phyloP scores from a whole-genome alignment of 2,888 invertebrate species.

The Netelia fuscicornis region DNA sequence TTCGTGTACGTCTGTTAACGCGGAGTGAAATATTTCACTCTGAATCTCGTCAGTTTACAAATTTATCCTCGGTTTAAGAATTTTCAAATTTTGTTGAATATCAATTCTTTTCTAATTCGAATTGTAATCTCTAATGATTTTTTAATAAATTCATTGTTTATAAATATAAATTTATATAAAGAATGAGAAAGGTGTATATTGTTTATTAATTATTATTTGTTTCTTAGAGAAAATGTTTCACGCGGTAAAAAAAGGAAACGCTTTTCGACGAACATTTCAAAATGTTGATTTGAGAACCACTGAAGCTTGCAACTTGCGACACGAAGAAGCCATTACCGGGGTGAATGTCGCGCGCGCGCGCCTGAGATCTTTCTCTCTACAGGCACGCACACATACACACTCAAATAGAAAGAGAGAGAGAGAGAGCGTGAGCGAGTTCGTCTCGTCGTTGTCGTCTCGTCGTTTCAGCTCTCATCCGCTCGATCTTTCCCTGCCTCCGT shows the following conservation, averaged over 20 bases:
- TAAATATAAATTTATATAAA: too few relatives aligned
- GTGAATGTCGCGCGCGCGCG: slow-evolving; percentile 42
- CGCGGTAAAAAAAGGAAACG: background rate
- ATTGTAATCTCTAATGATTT: too few relatives aligned
- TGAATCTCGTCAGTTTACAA: too few relatives aligned
- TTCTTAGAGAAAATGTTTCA: too few relatives aligned
- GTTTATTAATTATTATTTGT: too few relatives aligned
- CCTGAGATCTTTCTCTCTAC: slow-evolving; percentile 54
- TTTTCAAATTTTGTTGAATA: too few relatives aligned
- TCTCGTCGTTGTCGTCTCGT: slow-evolving; percentile 55
- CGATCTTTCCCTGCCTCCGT: slow-evolving; percentile 64
- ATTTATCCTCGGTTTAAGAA: too few relatives aligned
- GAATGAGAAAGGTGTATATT: too few relatives aligned
- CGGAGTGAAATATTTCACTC: background rate
- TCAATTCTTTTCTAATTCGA: too few relatives aligned
- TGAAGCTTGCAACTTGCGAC: slow-evolving; percentile 81
- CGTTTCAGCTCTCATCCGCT: slow-evolving; percentile 63
- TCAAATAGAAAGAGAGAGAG: background rate
- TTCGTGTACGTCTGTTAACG: slow-evolving; percentile 13
- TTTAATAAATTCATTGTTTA: too few relatives aligned
- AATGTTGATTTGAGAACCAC: slow-evolving; percentile 79
- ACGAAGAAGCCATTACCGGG: slow-evolving; percentile 82
- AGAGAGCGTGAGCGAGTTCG: slow-evolving; percentile 11
- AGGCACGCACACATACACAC: slow-evolving; percentile 2
- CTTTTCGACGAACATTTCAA: slow-evolving; percentile 11